Percentiles rank a stretch among this genome's conserved stretches.
phyloP scores from a whole-genome alignment of 2,888 invertebrate species.

The Synergus itoensis region DNA sequence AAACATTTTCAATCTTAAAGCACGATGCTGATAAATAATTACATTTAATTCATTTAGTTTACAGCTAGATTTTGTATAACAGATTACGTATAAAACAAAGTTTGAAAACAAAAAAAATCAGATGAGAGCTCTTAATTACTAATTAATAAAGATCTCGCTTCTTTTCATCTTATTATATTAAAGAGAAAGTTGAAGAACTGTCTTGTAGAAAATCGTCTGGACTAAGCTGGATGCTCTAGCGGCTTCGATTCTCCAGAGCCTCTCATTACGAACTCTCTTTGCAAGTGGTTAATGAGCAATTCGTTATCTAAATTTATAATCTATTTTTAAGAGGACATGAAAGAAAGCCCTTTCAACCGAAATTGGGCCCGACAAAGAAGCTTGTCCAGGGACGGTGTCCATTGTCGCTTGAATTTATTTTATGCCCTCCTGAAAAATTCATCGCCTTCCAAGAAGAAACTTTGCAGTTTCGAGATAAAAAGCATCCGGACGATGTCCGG shows the following conservation, averaged over 20 bases:
- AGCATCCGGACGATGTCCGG: constrained; percentile 21
- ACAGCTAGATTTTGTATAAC: too few species aligned
- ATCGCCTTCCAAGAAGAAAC: constrained; percentile 18
- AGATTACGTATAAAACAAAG: too few species aligned
- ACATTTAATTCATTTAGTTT: too few species aligned
- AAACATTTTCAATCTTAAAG: too few species aligned
- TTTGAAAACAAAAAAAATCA: background rate
- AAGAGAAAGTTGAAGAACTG: background rate
- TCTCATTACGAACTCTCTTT: constrained; percentile 26
- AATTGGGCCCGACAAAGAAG: background rate
- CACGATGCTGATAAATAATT: too few species aligned
- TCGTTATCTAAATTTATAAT: constrained; percentile 26
- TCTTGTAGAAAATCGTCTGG: background rate
- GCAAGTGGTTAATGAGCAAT: constrained; percentile 34
- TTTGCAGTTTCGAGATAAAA: constrained; percentile 17
- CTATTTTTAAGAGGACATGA: background rate
- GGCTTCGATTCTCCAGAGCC: background rate
- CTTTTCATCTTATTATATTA: background rate
- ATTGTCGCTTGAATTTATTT: constrained; percentile 32
- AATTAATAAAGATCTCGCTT: background rate
- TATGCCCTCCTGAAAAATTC: constrained; percentile 35
- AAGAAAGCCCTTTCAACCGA: background rate
- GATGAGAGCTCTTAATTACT: background rate
- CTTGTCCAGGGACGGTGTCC: constrained; percentile 17
- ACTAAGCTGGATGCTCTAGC: background rate